Base-by-base conservation (phyloP, 2,797 vertebrate genomes). In the Benthosema pterotum region DNA sequence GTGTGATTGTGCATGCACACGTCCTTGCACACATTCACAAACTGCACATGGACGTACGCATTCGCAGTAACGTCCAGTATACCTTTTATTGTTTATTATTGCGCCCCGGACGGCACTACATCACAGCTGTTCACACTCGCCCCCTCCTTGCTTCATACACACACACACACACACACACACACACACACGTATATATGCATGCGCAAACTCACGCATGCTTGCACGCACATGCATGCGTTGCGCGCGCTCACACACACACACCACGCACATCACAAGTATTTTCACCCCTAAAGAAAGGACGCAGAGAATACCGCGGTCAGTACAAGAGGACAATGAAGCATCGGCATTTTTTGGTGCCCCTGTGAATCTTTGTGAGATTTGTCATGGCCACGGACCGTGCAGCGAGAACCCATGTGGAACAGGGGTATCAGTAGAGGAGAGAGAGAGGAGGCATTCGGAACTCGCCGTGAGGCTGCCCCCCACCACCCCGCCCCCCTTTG, bases 111-210 rank as follows among this genome's bases (percentile, higher is more conserved):
- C 75, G 69, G 83, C 82, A 76, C 83, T 86, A 82, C 76, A 83
- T 86, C 77, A 88, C 85, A 85, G 81, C 87, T 89, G 88, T 89
- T 89, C 88, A 85, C 88, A 87, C 87, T 42, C 47, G n/a, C 43
- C n/a, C n/a, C 60, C 12, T 42, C 17, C 49, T 9, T 19, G 9
- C 22, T 65, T 49, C 52, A 60, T 66, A 74, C 61, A 63, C 67
- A 65, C 78, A 67, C 72, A 46, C 73, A 55, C 25, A 16, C 32
- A 38, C 57, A 1, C 45, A 13, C 45, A 13, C 3, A 4, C 45
- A n/a, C 45, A 46, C 3, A 3, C 13, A 14, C 45, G 49, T 19
- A 59, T 14, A 38, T 25, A 18, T 50, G 62, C 69, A 66, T 64
- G 69, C 58, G 75, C 58, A 65, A 66, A 42, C 69, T 72, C 49